Evolutionary conservation across 1,140 invertebrate species (phyloP), one percentile per base, ranked within the genome.

Genomic region (Apis dorsata): DNA sequence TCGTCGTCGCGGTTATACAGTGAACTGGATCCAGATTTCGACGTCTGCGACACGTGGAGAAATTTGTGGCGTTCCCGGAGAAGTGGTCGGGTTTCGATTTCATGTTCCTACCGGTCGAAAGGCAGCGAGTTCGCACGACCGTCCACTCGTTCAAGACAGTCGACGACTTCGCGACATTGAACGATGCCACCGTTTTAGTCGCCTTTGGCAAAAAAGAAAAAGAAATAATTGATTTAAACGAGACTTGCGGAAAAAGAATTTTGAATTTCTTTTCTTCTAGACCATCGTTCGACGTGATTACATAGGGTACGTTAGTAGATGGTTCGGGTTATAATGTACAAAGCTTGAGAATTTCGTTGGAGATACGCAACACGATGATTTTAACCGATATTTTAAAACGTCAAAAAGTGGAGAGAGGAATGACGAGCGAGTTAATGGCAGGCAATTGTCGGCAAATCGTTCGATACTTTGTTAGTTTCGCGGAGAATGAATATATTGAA

Each of bases 41-140:
- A 74, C 62, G 81, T 24, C 68, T 72, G 53, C 59, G 66, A 51
- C 66, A 78, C 75, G 60, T 28, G 81, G 75, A 65, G 21, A 19
- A 60, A 81, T 86, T 76, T 81, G 15, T 21, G 81, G 71, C 53
- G 83, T 51, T 87, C 63, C 71, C 34, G 76, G 68, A 17, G 53
- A 65, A 65, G 63, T 68, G 69, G 28, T n/a, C 73, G 68, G 75
- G 63, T 81, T 81, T 87, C 82, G 86, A 84, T 84, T 87, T 87
- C 86, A 86, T 87, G 79, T 71, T 86, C 78, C 87, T 78, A 66
- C 84, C 77, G 81, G 82, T 81, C 81, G 51, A 28, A 62, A 60
- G 82, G 68, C 62, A 77, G 66, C 76, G 62, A 80, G 62, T 81
- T 72, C 74, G 71, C 86, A 44, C 59, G 78, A 76, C 79, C 84